Evolutionary conservation across 2,888 invertebrate genomes (phyloP).

Genomic region (Phalangium opilio): DNA sequence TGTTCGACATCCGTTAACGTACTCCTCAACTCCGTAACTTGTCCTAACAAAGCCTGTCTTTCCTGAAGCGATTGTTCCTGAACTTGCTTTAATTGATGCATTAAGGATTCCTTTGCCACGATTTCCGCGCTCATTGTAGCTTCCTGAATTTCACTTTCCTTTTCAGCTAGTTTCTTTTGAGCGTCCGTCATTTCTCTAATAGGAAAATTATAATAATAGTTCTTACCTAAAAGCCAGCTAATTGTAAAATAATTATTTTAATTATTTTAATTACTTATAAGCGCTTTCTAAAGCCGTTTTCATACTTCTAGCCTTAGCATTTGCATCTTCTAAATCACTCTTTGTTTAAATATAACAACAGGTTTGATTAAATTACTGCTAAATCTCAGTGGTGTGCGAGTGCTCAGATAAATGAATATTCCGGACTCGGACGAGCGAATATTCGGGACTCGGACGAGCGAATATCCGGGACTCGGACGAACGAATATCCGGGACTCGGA

Average conservation of each 20-base stretch:
- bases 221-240: too few relatives aligned
- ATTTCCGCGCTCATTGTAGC: slow-evolving; percentile 33
- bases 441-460: too few relatives aligned
- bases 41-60: slow-evolving; percentile 35
- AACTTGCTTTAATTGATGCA: slow-evolving; percentile 25
- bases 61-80: slow-evolving; percentile 32
- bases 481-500: too few relatives aligned
- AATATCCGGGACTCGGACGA: too few relatives aligned
- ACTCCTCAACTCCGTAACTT: slow-evolving; percentile 39
- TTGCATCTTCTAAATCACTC: slow-evolving; percentile 31
- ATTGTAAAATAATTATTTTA: too few relatives aligned
- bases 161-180: slow-evolving; percentile 41
- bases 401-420: too few relatives aligned
- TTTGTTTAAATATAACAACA: slow-evolving; percentile 19
- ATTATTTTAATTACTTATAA: slow-evolving; percentile 35
- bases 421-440: too few relatives aligned
- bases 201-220: slow-evolving; percentile 20
- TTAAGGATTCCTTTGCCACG: slow-evolving; percentile 34
- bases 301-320: slow-evolving; percentile 31
- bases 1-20: slow-evolving; percentile 39
- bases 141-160: slow-evolving; percentile 36
- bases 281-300: slow-evolving; percentile 35
- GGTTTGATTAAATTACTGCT: too few relatives aligned
- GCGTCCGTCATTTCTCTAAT: slow-evolving; percentile 40
- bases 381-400: too few relatives aligned